Evolutionary conservation across 2,797 vertebrate species (phyloP).

Genomic region (Sciurus carolinensis): DNA sequence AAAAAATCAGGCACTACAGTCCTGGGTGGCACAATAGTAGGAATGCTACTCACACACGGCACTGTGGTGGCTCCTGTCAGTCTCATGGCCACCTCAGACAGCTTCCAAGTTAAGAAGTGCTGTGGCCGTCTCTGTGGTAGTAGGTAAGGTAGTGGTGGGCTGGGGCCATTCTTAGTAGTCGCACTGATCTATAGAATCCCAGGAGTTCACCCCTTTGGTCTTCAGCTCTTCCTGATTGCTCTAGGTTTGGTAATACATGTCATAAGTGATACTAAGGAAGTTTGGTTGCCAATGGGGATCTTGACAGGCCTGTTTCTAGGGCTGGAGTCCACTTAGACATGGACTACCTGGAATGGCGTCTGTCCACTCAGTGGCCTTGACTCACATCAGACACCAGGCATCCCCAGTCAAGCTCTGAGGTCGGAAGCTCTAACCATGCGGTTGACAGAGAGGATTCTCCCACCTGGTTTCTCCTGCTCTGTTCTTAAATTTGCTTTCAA

Average conservation of each 20-base stretch:
- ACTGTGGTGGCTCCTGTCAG: background rate
- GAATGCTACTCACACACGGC: background rate
- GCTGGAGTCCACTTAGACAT: conserved; percentile 75
- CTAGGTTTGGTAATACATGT: conserved; percentile 80
- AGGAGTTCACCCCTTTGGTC: background rate
- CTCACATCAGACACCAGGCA: conserved; percentile 59
- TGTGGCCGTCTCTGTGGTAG: background rate
- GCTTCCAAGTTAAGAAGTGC: background rate
- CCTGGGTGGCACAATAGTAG: background rate
- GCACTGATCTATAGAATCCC: background rate
- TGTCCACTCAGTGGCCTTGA: conserved; percentile 25
- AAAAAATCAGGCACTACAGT: background rate
- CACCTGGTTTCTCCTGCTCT: conserved; percentile 69
- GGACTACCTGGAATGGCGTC: conserved; percentile 72
- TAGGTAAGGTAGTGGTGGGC: background rate
- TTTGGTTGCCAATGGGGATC: conserved; percentile 44
- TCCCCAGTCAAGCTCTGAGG: conserved; percentile 56
- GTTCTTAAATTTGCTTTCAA: conserved; percentile 77
- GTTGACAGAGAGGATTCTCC: conserved; percentile 78
- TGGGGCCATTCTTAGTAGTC: background rate
- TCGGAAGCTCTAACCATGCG: conserved; percentile 66
- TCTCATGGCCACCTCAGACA: background rate
- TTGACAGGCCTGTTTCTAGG: conserved; percentile 67
- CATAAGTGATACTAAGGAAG: conserved; percentile 56
- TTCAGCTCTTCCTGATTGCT: background rate